A percentile compares a stretch with the other conserved stretches of the same genome.
These are phyloP conservation scores for Siderastrea siderea DNA, from an alignment of 92 coral and sea anemone genomes.

Conservation along the genomic window DNA sequence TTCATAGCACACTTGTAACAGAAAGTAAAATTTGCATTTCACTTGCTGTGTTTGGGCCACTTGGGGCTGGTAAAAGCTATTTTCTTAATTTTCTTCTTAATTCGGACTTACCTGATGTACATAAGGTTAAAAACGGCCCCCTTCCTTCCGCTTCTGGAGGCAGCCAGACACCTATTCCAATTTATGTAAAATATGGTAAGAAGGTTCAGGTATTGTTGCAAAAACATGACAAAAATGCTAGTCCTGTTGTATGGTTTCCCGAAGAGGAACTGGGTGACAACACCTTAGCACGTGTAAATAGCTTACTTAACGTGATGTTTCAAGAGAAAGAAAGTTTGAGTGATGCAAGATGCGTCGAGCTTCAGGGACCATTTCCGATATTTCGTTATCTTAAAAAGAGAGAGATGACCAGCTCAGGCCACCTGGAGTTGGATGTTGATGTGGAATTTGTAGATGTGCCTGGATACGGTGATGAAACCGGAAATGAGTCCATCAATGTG, in stretches of 20 bases:
- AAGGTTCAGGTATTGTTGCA: not conserved
- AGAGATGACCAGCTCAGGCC: not conserved
- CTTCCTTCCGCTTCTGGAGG: constrained; percentile 44
- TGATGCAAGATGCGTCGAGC: not conserved
- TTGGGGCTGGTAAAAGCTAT: constrained; percentile 53
- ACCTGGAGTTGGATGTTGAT: constrained; percentile 52
- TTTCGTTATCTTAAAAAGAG: not conserved
- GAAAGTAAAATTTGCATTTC: constrained; percentile 28
- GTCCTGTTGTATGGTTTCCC: not conserved
- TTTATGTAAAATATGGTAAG: constrained; percentile 21
- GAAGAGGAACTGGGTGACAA: not conserved
- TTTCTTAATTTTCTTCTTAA: not conserved
- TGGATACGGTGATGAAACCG: constrained; percentile 47
- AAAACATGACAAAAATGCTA: not conserved
- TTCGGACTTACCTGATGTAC: not conserved
- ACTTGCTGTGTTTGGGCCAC: constrained; percentile 53
- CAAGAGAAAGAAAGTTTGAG: not conserved
- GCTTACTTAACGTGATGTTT: not conserved
- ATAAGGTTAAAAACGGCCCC: not conserved
- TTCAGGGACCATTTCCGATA: constrained; percentile 51
- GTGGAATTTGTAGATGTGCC: constrained; percentile 65
- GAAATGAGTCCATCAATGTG: constrained; percentile 29
- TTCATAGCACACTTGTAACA: not conserved
- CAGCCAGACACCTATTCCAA: constrained; percentile 50
- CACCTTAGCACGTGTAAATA: not conserved